Base-by-base conservation (phyloP, 2,888 invertebrate species). In the Bellardia pandia region DNA sequence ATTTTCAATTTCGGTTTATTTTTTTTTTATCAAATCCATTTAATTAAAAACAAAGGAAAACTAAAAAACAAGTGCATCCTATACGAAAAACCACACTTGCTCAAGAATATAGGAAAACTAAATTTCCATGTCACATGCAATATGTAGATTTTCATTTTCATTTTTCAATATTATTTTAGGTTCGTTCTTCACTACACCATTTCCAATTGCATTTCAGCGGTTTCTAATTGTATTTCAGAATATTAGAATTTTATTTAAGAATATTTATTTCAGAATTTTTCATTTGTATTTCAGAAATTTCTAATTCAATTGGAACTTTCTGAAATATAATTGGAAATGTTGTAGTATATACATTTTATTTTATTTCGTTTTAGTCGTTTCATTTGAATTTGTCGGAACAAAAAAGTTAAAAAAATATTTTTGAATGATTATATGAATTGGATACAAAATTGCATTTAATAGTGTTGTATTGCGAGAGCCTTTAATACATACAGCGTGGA, bases 41-140 rank as follows among this genome's bases (percentile, higher is more conserved):
- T 79, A 79, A 66, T 86, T 83, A 64, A 77, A 68, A 62, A 60
- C 2, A 33, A 7, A 5, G 6, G 14, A 60, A 71, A 74, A n/a
- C 60, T 40, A 66, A 56, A 71, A 77, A 86, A 45, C 72, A 23
- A 14, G 33, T 37, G 68, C 30, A 68, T 33, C 14, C 48, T 45
- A 51, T 51, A 5, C 37, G 1, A 30, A 58, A 14, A 37, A 2
- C 8, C 23, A 9, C 6, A 37, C 37, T 14, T n/a, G 37, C 62
- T 14, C 6, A 37, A n/a, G 33, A 45, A 64, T 56, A 23, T 16
- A 72, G 5, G 14, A 64, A 58, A 68, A 64, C 42, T 16, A 80
- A 77, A 74, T 33, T 78, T 85, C 64, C 88, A 82, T 85, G 85
- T 66, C 78, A 85, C 88, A 82, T 88, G 85, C 88, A 88, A 88